Conservation (phyloP, 2,797 vertebrate genomes). For the Botia almorhae region DNA sequence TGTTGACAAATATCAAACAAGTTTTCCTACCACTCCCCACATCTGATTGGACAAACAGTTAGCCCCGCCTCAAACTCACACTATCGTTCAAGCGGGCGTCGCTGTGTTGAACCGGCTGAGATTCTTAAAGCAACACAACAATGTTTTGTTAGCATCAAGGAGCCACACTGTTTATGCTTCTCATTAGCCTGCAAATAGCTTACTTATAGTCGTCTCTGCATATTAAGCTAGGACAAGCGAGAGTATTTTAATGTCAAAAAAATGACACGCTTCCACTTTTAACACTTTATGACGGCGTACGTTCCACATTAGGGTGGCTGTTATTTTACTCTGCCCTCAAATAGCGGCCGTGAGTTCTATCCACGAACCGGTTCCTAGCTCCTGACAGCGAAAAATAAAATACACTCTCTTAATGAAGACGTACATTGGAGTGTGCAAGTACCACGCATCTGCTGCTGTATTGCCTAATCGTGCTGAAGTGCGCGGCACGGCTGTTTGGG, state of each 20-base stretch:
- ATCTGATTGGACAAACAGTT: background rate
- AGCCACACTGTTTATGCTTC: background rate
- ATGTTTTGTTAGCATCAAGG: background rate
- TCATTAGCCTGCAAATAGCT: background rate
- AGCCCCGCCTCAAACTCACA: background rate
- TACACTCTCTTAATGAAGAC: slow-evolving; percentile 50
- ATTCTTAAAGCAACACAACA: too few relatives aligned
- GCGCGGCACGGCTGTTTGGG: slow-evolving; percentile 42
- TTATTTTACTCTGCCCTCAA: slow-evolving; percentile 18
- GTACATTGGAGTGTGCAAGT: slow-evolving; percentile 17
- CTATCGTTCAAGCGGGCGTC: background rate
- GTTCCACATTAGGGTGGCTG: background rate
- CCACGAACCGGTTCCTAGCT: slow-evolving; percentile 7
- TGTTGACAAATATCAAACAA: background rate
- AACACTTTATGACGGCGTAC: slow-evolving; percentile 7
- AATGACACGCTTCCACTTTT: background rate
- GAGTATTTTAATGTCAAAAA: background rate
- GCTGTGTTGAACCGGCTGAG: background rate
- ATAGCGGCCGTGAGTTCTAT: background rate
- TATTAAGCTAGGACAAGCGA: background rate
- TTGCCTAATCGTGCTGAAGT: slow-evolving; percentile 40
- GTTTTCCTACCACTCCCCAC: background rate
- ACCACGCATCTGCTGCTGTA: background rate
- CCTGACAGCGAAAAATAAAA: slow-evolving; percentile 17
- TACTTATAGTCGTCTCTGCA: background rate